Percentiles rank a stretch among this genome's conserved stretches.
Conservation (phyloP, 2,888 invertebrate species). For the Agrotis ipsilon region DNA sequence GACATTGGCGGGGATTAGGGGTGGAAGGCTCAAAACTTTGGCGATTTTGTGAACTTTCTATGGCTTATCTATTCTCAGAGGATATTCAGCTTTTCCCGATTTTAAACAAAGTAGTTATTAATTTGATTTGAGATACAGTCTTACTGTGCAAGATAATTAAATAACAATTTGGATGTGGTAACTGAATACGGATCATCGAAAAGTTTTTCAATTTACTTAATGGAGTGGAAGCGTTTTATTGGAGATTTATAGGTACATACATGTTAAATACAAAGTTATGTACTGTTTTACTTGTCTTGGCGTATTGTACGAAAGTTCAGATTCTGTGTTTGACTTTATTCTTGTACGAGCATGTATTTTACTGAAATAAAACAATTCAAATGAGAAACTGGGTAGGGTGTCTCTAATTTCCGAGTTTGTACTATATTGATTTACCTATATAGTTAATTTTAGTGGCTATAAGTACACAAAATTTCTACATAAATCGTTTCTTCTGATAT, state of each 20-base stretch:
- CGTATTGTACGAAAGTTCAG: conserved; percentile 48
- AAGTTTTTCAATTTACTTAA: conserved; percentile 67
- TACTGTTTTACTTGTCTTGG: conserved; percentile 42
- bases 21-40: conserved; percentile 75
- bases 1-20: conserved; percentile 76
- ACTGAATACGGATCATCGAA: conserved; percentile 53
- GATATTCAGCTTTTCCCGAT: conserved; percentile 62
- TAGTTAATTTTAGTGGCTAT: no score
- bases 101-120: conserved; percentile 66
- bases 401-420: not conserved
- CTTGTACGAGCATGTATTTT: conserved; percentile 22
- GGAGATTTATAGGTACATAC: conserved; percentile 44
- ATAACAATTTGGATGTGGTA: conserved; percentile 56
- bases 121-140: conserved; percentile 60
- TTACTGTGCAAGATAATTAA: conserved; percentile 55
- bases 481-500: not conserved
- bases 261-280: conserved; percentile 47
- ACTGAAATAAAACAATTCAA: conserved; percentile 23
- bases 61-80: conserved; percentile 73
- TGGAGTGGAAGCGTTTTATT: conserved; percentile 62
- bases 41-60: conserved; percentile 77
- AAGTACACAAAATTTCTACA: not conserved
- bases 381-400: conserved; percentile 3
- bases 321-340: conserved; percentile 42
- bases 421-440: conserved; percentile 1